Base-by-base conservation (phyloP, 2,888 invertebrate species). In the Branchipolynoe longqiensis region DNA sequence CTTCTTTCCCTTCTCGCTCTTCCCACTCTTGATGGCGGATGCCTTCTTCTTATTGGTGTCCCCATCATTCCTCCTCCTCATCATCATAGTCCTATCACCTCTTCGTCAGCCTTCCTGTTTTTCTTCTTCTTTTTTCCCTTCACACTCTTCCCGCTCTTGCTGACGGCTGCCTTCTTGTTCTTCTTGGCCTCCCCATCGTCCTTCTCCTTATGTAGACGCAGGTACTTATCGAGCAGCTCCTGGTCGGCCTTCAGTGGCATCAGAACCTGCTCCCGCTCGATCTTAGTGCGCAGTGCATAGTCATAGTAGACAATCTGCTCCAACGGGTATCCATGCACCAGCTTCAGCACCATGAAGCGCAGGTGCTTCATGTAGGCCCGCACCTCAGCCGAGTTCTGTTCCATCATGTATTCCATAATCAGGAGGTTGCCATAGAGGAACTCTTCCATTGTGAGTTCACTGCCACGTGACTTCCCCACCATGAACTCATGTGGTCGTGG, bases 341-440 rank as follows among this genome's bases (percentile, higher is more conserved):
- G 78, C 28, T 78, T 78, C 14, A 78, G 54, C 14, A 78, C 78
- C 78, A 78, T 78, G 28, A 78, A 78, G 18, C 78, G 25, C 1
- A 78, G 25, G 28, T 78, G 78, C 54, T 78, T 78, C 54, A 78
- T 54, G 48, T 78, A 54, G 78, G 78, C 78, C 25, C 78, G 12
- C n/a, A 78, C 78, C 48, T 78, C 78, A 1, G 78, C 2, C 1
- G 78, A 78, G 25, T 31, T 28, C 78, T 78, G 78, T 33, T 78
- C 78, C 48, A 78, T 54, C 78, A 78, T 78, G 41, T 48, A 78
- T 33, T 78, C 78, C 78, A 78, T 48, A 22, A 78, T 78, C 28
- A 78, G 41, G 18, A 78, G 28, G 22, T 78, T 78, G 0, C 78
- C 78, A n/a, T 78, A 78, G 2, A 78, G 41, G 28, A 78, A 78